Conservation (phyloP, 2,113 vertebrate species). For the Myrmophylax atrothorax region DNA sequence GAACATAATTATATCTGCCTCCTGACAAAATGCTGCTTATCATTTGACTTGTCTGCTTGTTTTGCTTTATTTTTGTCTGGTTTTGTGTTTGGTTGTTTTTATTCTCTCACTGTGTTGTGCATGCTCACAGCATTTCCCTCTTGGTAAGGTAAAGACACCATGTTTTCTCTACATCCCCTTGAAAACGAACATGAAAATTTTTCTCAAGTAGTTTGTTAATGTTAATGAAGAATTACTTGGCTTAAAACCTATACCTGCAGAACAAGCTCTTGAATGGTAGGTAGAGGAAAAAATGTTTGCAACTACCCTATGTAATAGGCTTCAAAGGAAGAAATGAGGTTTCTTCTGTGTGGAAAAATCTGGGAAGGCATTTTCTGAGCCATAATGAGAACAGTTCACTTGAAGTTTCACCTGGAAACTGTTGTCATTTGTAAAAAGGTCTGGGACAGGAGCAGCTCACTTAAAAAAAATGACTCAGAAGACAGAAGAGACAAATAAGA, state of each 20-base stretch:
- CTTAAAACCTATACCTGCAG: not conserved
- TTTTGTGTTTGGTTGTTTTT: not conserved
- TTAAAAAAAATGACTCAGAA: not conserved
- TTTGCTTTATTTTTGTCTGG: not conserved
- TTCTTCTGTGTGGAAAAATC: not conserved
- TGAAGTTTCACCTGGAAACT: not conserved
- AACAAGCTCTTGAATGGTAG: not conserved
- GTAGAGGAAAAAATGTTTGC: not conserved
- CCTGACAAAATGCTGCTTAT: not conserved
- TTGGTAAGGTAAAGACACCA: not conserved
- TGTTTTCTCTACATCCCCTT: not conserved
- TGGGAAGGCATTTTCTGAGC: not conserved
- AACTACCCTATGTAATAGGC: not conserved
- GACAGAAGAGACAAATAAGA: not conserved
- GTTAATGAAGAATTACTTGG: not conserved
- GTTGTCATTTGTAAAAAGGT: not conserved
- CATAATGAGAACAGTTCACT: not conserved
- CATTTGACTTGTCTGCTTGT: not conserved
- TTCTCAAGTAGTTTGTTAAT: not conserved
- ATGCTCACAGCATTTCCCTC: not conserved
- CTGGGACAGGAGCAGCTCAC: not conserved
- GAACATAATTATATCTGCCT: not conserved
- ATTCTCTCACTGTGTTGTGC: not conserved
- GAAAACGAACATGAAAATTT: not conserved
- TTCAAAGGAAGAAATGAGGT: not conserved